Conservation (phyloP, 2,113 vertebrate genomes). For the Cairina moschata region DNA sequence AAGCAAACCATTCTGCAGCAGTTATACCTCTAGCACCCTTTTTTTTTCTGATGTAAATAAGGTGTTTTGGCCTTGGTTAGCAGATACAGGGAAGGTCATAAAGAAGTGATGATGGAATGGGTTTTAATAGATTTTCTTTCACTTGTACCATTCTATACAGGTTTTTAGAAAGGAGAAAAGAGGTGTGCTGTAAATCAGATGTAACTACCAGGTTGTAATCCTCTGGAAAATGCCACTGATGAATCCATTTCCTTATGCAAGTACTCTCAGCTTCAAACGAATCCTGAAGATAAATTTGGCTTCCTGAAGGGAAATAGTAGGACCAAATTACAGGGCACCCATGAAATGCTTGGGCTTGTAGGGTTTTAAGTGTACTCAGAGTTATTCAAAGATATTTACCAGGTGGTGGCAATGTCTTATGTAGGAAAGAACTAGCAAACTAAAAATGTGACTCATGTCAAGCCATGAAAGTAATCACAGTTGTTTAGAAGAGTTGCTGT, state of each 20-base stretch:
- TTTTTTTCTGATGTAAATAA: neutral
- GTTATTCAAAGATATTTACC: neutral
- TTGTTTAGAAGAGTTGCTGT: neutral
- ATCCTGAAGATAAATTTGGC: neutral
- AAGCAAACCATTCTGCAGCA: neutral
- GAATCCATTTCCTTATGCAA: neutral
- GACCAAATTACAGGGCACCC: neutral
- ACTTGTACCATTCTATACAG: neutral
- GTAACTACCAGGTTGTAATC: constrained; percentile 27
- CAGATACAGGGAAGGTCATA: neutral
- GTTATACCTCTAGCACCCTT: neutral
- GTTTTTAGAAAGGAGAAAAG: neutral
- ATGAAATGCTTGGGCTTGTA: neutral
- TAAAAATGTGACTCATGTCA: neutral
- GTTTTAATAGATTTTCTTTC: neutral
- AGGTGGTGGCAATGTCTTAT: neutral
- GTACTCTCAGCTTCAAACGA: neutral
- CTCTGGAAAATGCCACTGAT: neutral
- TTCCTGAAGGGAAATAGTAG: constrained; percentile 17
- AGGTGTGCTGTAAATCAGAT: neutral
- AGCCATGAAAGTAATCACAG: neutral
- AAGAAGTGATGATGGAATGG: neutral
- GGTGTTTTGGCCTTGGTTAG: neutral
- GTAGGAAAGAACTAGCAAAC: neutral
- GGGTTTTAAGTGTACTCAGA: neutral